Base-by-base conservation (phyloP, 2,888 invertebrate species). In the Volucella inanis region DNA sequence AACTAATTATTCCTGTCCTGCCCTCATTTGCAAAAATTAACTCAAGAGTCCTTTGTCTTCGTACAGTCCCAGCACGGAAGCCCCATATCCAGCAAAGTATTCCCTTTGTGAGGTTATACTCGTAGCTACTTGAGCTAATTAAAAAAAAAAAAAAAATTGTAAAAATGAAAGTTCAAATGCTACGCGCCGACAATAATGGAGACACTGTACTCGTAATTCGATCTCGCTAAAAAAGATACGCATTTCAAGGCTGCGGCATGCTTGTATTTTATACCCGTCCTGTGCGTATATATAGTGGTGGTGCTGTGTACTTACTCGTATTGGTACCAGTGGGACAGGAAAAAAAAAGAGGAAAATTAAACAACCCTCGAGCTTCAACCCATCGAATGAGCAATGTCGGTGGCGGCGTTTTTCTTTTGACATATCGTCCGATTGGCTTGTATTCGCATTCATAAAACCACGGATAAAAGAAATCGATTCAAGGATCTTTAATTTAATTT, bases 111-210 rank as follows among this genome's bases (percentile, higher is more conserved):
- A 49, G 14, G 41, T 49, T 31, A 45, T 15, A n/a, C n/a, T n/a
- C n/a, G n/a, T n/a, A 79, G 75, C 75, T 84, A 84, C 84, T 84
- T 84, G 65, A 70, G 84, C 84, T 84, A 84, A 84, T 84, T 84
- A 84, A 84, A 84, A 65, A 65, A 64, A 74, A 71, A 59, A 55
- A 68, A n/a, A 54, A 14, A 50, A 65, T 31, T 31, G 6, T 31
- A 31, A 31, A 31, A 31, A 31, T 31, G 6, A 59, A 70, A 64
- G 59, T 68, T 79, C 74, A 79, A 75, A 70, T 54, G 49, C 62
- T 62, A 55, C 62, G 12, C 70, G 74, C 45, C 61, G 61, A 61
- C 70, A 70, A 84, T 78, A 78, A 83, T 64, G 78, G 68, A 62
- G 78, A 78, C 72, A 83, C 31, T 22, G 18, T 22, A 31, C 31